Evolutionary conservation across 2,888 invertebrate genomes (phyloP), one percentile per base, ranked within the genome.

Genomic region (Entomobrya multifasciata): DNA sequence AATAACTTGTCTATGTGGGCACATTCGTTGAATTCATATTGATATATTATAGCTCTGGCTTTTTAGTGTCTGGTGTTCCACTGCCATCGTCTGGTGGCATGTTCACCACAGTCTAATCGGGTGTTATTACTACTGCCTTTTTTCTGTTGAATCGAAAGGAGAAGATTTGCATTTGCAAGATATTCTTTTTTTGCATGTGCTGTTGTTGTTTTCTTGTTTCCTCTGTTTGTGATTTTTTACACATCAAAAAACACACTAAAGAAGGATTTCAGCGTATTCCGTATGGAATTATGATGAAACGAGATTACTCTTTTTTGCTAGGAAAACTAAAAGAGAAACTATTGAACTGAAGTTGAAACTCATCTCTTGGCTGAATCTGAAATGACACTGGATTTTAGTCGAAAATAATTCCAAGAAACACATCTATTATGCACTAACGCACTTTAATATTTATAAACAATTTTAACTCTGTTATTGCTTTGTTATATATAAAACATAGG

Each of bases 1-100:
- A 57, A 55, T 57, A 20, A 15, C 27, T 11, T 6, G 20, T 74
- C 20, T 25, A 11, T 55, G 22, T 27, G 55, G 41, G 36, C 77
- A 77, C 79, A 79, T 65, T 79, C 20, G 47, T 17, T 44, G 62
- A 47, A 79, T 67, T 22, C 67, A 67, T 67, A 67, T 67, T 67
- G 67, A 67, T 41, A 67, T 44, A 67, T 67, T 67, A 67, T 44
- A 5, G 20, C 13, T 41, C 44, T 67, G 44, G 67, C 22, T 41
- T 20, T 67, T n/a, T 20, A 15, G 41, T 44, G n/a, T n/a, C n/a
- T n/a, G n/a, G n/a, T n/a, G n/a, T n/a, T n/a, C 44, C 36, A 1
- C 41, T 67, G 67, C 41, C n/a, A n/a, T n/a, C n/a, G n/a, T n/a
- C 67, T 67, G 41, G 67, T 67, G 20, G 41, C 67, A 20, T 44